Base-by-base conservation (phyloP, 2,113 vertebrate species). In the Tiliqua scincoides region DNA sequence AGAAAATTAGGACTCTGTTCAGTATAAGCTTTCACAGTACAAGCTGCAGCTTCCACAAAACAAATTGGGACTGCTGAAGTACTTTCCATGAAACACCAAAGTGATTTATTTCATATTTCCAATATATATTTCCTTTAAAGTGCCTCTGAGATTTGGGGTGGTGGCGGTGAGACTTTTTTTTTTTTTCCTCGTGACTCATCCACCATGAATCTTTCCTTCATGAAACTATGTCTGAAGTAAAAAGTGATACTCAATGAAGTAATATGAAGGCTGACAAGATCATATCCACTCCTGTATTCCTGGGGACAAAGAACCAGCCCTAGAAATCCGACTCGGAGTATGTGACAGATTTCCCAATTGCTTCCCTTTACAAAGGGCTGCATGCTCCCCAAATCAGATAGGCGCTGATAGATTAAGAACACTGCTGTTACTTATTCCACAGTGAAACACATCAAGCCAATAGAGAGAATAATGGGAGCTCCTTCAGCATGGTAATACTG, bases 141-240 rank as follows among this genome's bases (percentile, higher is more conserved):
- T 90, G 76, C 83, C 85, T 72, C 79, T 88, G 89, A 92, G 80
- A 90, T 85, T 90, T 79, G 79, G 43, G 11, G 1, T 62, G 1
- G 20, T 7, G 68, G 0, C 18, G 18, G 3, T 83, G 43, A 48
- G 43, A 48, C 43, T 5, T 17, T 57, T 17, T 8, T 85, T 59
- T 82, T 88, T 91, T 93, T 88, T 82, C 89, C 90, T 86, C 30
- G 82, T 94, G 89, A 94, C 81, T 95, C 93, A 95, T 89, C 23
- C 62, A 85, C 63, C 48, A 89, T 80, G 71, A 93, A 90, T 92
- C 65, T 93, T 79, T 91, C 89, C 85, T 86, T 90, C 78, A 90
- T 91, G 81, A 90, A 91, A 93, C 61, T 67, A 74, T 91, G 93
- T 86, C 85, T 90, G 79, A 92, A 94, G 92, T 91, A 94, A 93